phyloP scores from a whole-genome alignment of 2,113 vertebrate species.

The Tupaia chinensis region DNA sequence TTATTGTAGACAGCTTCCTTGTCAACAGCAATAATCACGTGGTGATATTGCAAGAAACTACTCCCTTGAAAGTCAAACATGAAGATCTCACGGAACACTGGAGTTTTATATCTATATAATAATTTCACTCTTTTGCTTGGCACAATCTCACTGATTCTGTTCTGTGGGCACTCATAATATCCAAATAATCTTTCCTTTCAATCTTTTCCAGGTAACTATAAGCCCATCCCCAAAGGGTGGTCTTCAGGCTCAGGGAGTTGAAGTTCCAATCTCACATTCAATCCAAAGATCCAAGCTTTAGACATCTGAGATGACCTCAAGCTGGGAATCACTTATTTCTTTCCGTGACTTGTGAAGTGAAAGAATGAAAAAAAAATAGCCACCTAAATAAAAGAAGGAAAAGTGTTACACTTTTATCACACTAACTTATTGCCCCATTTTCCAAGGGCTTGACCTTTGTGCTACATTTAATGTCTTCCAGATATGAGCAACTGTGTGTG shows the following conservation, averaged over 20 bases:
- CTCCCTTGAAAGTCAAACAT: background rate
- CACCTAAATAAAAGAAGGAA: background rate
- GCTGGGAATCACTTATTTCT: background rate
- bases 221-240: background rate
- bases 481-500: background rate
- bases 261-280: fast-evolving
- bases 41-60: background rate
- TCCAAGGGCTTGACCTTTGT: background rate
- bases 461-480: background rate
- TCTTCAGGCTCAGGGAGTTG: background rate
- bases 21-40: background rate
- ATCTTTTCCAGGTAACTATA: background rate
- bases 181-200: background rate
- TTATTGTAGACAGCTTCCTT: background rate
- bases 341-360: background rate
- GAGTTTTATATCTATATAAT: background rate
- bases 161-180: background rate
- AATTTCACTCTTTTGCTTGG: background rate
- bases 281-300: background rate
- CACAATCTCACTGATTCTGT: background rate
- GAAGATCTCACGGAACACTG: background rate
- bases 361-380: background rate
- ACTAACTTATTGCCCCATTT: background rate
- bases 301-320: background rate
- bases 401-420: background rate